Percentiles rank a stretch among this genome's conserved stretches.
phyloP scores from a whole-genome alignment of 2,888 invertebrate genomes.

The Drosophila vallismaia region DNA sequence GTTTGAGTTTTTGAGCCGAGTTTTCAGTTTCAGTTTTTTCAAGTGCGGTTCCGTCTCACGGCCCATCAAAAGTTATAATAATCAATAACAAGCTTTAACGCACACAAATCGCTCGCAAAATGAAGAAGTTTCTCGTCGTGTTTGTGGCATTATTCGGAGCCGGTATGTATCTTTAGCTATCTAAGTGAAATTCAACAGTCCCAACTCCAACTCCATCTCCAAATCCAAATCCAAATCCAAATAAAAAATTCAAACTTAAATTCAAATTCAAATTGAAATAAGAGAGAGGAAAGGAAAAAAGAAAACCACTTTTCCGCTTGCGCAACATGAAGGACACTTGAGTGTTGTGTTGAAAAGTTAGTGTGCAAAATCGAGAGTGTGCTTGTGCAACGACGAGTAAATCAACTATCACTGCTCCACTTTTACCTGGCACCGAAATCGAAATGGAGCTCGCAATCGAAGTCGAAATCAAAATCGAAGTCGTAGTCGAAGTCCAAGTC shows the following conservation, averaged over 20 bases:
- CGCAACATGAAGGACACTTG: constrained; percentile 69
- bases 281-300: constrained; percentile 18
- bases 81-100: constrained; percentile 47
- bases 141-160: constrained; percentile 88
- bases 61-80: constrained; percentile 30
- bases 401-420: constrained; percentile 76
- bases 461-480: constrained; percentile 15
- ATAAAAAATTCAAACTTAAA: neutral
- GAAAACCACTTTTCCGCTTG: constrained; percentile 55
- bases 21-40: constrained; percentile 67
- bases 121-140: constrained; percentile 84
- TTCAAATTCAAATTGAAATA: constrained; percentile 13
- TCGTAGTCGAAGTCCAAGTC: constrained; percentile 11
- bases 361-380: constrained; percentile 67
- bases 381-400: constrained; percentile 71
- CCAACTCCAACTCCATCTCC: neutral
- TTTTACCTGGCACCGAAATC: constrained; percentile 52
- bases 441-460: constrained; percentile 27
- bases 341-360: constrained; percentile 48
- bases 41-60: constrained; percentile 72
- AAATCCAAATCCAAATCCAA: neutral
- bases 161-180: constrained; percentile 86
- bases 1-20: constrained; percentile 62
- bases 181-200: constrained; percentile 44
- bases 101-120: constrained; percentile 76